Evolutionary conservation across 2,113 vertebrate genomes (phyloP).

Genomic region (Nothocercus julius): DNA sequence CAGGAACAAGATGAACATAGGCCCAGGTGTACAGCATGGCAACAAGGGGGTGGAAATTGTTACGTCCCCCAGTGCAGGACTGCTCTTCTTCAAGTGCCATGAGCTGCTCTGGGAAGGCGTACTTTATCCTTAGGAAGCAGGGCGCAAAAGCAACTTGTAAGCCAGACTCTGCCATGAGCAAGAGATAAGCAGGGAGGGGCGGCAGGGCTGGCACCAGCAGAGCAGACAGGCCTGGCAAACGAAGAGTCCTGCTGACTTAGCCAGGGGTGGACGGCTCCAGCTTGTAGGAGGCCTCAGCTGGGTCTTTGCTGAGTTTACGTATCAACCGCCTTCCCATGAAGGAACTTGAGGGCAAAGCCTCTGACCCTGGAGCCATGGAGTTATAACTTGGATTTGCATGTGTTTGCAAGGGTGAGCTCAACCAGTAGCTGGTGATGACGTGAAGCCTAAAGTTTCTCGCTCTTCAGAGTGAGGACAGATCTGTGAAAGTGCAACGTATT

Average conservation of each 20-base stretch:
- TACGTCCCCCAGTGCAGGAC: background rate
- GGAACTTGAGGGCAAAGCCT: background rate
- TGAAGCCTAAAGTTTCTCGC: background rate
- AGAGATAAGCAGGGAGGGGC: background rate
- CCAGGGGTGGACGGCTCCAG: background rate
- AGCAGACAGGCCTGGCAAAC: background rate
- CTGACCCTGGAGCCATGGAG: background rate
- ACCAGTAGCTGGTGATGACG: background rate
- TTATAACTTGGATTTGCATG: background rate
- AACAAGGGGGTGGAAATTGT: rapidly evolving
- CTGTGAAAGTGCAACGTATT: background rate
- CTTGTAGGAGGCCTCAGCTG: background rate
- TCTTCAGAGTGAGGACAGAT: background rate
- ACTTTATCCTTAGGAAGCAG: background rate
- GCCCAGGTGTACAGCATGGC: rapidly evolving
- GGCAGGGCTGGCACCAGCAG: too few species aligned
- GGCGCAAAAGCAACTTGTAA: rapidly evolving
- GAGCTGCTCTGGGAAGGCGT: background rate
- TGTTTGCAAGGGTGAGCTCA: background rate
- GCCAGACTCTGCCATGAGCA: background rate
- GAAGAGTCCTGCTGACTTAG: background rate
- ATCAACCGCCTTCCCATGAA: background rate
- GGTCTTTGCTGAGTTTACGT: background rate
- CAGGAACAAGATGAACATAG: background rate
- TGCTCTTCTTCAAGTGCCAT: background rate